Percentiles rank a stretch among this genome's conserved stretches.
Evolutionary conservation across 2,888 invertebrate species (phyloP).

Genomic region (Colostygia pectinataria): DNA sequence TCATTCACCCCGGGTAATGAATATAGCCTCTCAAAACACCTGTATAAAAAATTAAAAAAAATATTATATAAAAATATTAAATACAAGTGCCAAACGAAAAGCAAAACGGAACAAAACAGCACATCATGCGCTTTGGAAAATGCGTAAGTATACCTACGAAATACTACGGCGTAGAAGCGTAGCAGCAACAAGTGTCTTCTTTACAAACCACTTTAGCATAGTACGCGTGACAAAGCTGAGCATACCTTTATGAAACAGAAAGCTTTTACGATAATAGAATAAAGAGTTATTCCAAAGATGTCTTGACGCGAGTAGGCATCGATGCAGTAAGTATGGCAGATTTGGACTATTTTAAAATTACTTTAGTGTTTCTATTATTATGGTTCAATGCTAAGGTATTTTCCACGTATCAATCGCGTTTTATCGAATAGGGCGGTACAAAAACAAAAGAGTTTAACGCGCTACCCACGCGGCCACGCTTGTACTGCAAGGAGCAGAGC

Average conservation of each 20-base stretch:
- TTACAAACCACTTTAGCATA: not conserved
- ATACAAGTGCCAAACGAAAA: not conserved
- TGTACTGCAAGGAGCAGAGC: constrained; percentile 7
- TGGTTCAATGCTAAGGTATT: too few relatives aligned
- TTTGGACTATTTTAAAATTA: too few relatives aligned
- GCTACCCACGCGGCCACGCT: not conserved
- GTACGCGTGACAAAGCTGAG: not conserved
- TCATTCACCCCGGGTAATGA: too few relatives aligned
- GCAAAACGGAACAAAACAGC: not conserved
- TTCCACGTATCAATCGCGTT: too few relatives aligned
- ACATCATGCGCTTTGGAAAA: not conserved
- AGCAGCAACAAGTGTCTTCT: constrained; percentile 17
- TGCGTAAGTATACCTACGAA: not conserved
- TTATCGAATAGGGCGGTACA: constrained; percentile 1
- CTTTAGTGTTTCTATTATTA: too few relatives aligned
- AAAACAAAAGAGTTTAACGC: constrained; percentile 18
- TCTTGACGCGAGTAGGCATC: not conserved
- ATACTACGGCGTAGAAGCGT: constrained; percentile 17
- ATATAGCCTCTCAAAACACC: too few relatives aligned
- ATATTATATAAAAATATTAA: too few relatives aligned
- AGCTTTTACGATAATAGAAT: too few relatives aligned
- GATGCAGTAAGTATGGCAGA: not conserved
- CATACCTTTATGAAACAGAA: not conserved
- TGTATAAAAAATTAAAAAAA: too few relatives aligned
- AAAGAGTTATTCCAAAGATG: too few relatives aligned